phyloP scores from a whole-genome alignment of 2,113 vertebrate species.

The Pelodiscus sinensis region DNA sequence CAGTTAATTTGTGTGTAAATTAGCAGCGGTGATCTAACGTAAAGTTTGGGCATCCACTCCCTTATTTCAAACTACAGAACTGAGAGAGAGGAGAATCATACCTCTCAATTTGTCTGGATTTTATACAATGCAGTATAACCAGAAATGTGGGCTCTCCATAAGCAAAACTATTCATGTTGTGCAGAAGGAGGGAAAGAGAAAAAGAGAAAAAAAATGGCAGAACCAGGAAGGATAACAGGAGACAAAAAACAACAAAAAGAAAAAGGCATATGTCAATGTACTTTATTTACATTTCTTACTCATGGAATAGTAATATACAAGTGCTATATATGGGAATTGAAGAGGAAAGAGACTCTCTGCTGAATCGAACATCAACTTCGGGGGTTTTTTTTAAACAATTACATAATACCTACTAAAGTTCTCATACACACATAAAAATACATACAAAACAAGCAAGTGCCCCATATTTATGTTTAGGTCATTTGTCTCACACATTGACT shows the following conservation, averaged over 20 bases:
- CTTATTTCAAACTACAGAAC: background rate
- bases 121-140: background rate
- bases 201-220: background rate
- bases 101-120: background rate
- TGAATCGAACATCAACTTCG: background rate
- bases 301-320: background rate
- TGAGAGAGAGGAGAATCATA: background rate
- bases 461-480: conserved; percentile 47
- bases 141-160: background rate
- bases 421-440: background rate
- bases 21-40: background rate
- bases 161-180: background rate
- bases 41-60: background rate
- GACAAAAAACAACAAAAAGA: background rate
- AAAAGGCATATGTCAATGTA: background rate
- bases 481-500: background rate
- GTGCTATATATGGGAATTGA: background rate
- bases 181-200: background rate
- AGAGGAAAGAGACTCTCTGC: background rate
- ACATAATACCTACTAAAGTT: background rate
- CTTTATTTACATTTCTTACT: background rate
- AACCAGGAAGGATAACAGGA: background rate
- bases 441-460: conserved; percentile 10
- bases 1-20: background rate
- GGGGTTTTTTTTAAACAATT: background rate